Base-by-base conservation (phyloP, 2,113 vertebrate genomes). In the Oryzias melastigma region DNA sequence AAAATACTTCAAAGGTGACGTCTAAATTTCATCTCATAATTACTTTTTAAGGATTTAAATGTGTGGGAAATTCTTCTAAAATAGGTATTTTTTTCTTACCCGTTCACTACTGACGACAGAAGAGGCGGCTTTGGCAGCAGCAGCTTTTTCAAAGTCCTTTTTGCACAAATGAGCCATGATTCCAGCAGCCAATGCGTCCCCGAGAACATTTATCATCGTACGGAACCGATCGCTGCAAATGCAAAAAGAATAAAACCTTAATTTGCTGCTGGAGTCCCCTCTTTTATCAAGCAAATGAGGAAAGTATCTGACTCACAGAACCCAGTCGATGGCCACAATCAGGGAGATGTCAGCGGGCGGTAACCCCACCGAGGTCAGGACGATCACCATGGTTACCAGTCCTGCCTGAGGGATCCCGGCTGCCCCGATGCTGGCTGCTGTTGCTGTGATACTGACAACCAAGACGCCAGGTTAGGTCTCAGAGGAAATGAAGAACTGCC, bases 371-470 rank as follows among this genome's bases (percentile, higher is more conserved):
- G 94, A 95, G 1, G 94, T 95, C 12, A 95, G 84, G 58, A 95
- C 94, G 4, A 95, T 95, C 61, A 94, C 94, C 94, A 95, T 95
- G 1, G 94, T 95, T 14, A 95, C 92, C 0, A 95, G 90, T 1
- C 94, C 94, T 0, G 94, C 93, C 65, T 95, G 94, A 2, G 93
- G 94, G 52, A 95, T 94, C n/a, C 93, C 93, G 0, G 93, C 94
- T 0, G 93, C 94, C 5, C 86, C 78, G 14, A 91, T 91, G 70
- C 90, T 91, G 20, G 90, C 90, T 3, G 90, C 90, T 16, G 90
- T 91, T 14, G 90, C 90, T 0, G 90, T 92, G 7, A 92, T 91
- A 44, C 90, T 92, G 73, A 58, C 27, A 48, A 40, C 24, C 25
- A 53, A 13, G 20, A 16, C 65, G 16, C 1, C 2, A 4, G 27